Conservation (phyloP, 2,113 vertebrate species). For the Paracanthobrama guichenoti region DNA sequence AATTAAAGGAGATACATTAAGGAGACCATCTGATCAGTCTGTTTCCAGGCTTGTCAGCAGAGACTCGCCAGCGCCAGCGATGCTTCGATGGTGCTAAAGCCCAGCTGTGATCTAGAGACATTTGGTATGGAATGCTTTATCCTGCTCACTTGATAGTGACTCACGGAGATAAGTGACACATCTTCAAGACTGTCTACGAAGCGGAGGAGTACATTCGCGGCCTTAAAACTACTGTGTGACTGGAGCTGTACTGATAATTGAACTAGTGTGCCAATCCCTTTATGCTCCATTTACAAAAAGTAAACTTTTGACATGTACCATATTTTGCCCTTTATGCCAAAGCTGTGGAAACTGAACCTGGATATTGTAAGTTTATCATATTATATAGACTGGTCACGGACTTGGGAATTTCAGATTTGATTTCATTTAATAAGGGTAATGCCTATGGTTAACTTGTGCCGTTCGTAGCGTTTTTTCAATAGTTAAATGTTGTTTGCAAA, state of each 20-base stretch:
- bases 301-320: no score
- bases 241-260: background rate
- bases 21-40: background rate
- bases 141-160: conserved; percentile 34
- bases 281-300: background rate
- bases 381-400: no score
- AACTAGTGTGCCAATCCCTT: background rate
- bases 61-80: background rate
- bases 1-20: background rate
- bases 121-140: background rate
- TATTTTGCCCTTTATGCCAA: no score
- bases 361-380: no score
- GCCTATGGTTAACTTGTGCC: background rate
- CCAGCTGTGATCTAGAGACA: background rate
- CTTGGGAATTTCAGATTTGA: background rate
- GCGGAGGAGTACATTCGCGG: conserved; percentile 25
- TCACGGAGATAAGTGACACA: background rate
- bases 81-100: background rate
- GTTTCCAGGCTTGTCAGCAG: conserved; percentile 13
- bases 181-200: conserved; percentile 29
- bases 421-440: background rate
- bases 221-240: background rate
- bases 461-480: background rate
- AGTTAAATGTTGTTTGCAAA: background rate
- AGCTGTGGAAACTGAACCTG: background rate